A percentile compares a stretch with the other conserved stretches of the same genome.
phyloP scores from a whole-genome alignment of 1,140 invertebrate genomes.

The Hyles vespertilio region DNA sequence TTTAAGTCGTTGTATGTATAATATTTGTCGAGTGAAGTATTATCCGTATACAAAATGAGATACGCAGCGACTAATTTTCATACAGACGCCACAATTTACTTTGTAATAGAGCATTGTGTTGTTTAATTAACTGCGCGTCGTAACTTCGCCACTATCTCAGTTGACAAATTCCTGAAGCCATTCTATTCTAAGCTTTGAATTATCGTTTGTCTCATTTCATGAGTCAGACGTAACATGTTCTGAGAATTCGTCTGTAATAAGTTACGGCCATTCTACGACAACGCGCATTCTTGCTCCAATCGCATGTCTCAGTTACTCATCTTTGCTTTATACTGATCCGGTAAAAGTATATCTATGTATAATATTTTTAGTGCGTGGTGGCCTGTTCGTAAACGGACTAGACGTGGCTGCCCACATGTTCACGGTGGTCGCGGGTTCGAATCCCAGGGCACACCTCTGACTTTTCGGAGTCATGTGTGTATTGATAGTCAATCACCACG shows the following conservation, averaged over 20 bases:
- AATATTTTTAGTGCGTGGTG: no score
- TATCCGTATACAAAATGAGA: neutral
- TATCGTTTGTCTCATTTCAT: conserved; percentile 33
- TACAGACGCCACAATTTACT: conserved; percentile 1
- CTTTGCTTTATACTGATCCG: no score
- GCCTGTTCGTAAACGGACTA: no score
- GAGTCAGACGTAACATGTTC: conserved; percentile 41
- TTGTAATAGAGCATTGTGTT: conserved; percentile 2
- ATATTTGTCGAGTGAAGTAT: no score
- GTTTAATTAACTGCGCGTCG: conserved; percentile 8
- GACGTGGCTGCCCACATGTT: no score
- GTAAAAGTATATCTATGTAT: no score
- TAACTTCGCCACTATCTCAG: conserved; percentile 5
- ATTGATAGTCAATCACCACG: no score
- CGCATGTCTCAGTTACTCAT: conserved; percentile 5
- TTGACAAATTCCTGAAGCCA: conserved; percentile 28
- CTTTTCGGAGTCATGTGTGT: no score
- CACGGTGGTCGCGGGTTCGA: no score
- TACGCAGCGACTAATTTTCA: neutral
- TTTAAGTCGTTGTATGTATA: no score
- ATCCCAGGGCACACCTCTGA: no score
- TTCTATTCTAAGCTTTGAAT: conserved; percentile 36
- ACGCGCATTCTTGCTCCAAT: conserved; percentile 23
- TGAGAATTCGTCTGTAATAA: conserved; percentile 26
- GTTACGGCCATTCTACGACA: conserved; percentile 10